Base-by-base conservation (phyloP, 2,888 invertebrate species). In the Exephanes ischioxanthus region DNA sequence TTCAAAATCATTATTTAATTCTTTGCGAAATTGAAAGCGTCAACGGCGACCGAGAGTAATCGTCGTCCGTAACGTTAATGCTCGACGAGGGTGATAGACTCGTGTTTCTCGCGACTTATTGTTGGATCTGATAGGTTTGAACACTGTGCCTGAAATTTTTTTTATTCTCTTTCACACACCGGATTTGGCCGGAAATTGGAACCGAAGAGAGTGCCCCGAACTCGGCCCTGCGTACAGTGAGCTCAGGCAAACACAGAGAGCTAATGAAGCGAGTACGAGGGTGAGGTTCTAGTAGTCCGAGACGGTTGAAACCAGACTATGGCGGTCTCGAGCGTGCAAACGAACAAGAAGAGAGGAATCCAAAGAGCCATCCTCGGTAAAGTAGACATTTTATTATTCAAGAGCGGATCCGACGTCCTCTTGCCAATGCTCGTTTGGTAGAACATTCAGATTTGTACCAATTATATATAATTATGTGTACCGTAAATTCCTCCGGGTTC, bases 301-400 rank as follows among this genome's bases (percentile, higher is more conserved):
- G 55, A 26, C 45, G 26, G 45, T 61, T 61, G 30, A 58, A 61
- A 58, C 45, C 61, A 45, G 45, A 26, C 45, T 45, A 45, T 41
- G 70, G 41, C 41, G 41, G 41, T 41, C 41, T 11, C 41, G 41
- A 11, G 41, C 3, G 41, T 11, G 41, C 9, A 11, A 41, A 11
- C 9, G 41, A 41, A 41, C 41, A 30, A 70, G 58, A 58, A 22
- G 26, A 26, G 4, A 26, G 22, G 26, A 58, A 58, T 58, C 22
- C 22, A 11, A 58, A 58, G 11, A 58, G 45, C 14, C 45, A 48
- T 48, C 45, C 48, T 11, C 66, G 66, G 77, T 67, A 84, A 80
- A 81, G 80, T 61, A 61, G 53, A 70, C 1, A 48, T 72, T 80
- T 61, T 73, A 73, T 84, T 73, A 80, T 78, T 77, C 80, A 81